These are phyloP conservation scores for Cryptotis parvus DNA, from an alignment of 2,113 vertebrate genomes.

Conservation along the genomic window DNA sequence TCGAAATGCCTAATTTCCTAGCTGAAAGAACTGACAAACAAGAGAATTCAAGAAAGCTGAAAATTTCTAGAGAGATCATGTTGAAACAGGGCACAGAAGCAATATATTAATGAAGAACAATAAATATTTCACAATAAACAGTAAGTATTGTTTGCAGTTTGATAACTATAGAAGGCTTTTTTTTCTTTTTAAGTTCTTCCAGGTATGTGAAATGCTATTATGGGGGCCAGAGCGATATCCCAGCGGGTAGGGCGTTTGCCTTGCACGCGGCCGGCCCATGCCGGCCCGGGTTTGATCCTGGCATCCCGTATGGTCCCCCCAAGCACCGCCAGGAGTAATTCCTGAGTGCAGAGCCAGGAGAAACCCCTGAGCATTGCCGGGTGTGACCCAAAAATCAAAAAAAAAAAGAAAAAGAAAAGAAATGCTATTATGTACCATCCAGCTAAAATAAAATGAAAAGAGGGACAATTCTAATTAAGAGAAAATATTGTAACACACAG, in stretches of 20 bases:
- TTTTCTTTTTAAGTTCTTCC: not conserved
- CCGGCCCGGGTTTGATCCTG: too few species aligned
- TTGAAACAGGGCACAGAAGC: not conserved
- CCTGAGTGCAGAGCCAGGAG: too few species aligned
- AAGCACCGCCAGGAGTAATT: too few species aligned
- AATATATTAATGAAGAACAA: not conserved
- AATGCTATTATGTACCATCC: not conserved
- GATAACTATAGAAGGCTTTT: not conserved
- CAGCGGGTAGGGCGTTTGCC: too few species aligned
- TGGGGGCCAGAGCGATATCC: too few species aligned
- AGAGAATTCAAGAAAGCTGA: not conserved
- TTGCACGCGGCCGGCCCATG: too few species aligned
- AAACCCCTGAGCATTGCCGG: too few species aligned
- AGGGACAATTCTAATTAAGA: not conserved
- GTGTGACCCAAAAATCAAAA: too few species aligned
- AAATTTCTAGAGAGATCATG: not conserved
- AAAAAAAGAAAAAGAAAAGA: too few species aligned
- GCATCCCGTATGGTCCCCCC: too few species aligned
- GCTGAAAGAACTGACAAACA: not conserved
- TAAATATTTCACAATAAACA: not conserved
- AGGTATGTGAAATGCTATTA: not conserved
- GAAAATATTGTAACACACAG: not conserved
- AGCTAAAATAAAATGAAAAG: not conserved
- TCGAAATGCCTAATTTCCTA: not conserved
- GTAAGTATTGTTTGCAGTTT: not conserved